phyloP scores from a whole-genome alignment of 2,113 vertebrate genomes.

The Odocoileus virginianus region DNA sequence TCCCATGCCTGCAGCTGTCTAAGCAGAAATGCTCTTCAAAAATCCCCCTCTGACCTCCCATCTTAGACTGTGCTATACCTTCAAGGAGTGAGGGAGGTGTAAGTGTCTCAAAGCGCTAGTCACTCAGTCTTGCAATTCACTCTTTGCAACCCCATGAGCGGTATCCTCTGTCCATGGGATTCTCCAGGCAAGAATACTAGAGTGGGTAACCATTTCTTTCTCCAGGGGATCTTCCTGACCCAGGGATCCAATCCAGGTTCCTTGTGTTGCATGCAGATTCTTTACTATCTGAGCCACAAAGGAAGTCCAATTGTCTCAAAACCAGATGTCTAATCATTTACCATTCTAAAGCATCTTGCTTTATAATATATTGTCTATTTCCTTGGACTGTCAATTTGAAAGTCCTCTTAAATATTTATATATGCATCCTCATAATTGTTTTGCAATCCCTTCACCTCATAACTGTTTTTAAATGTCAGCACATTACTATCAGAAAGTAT shows the following conservation, averaged over 20 bases:
- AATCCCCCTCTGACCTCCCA: not conserved
- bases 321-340: not conserved
- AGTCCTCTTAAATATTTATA: not conserved
- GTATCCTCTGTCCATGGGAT: not conserved
- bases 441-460: not conserved
- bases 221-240: not conserved
- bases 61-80: not conserved
- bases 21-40: not conserved
- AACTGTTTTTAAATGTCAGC: not conserved
- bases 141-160: not conserved
- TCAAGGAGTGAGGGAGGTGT: not conserved
- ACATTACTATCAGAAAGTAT: not conserved
- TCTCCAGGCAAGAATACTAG: not conserved
- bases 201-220: not conserved
- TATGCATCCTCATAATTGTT: not conserved
- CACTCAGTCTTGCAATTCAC: not conserved
- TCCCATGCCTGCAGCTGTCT: not conserved
- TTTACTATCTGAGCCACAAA: not conserved
- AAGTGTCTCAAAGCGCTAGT: not conserved
- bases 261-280: not conserved
- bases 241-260: not conserved
- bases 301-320: not conserved
- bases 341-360: not conserved
- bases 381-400: not conserved
- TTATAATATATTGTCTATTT: not conserved